Base-by-base conservation (phyloP, 64 coral and sea anemone species). In the Trachythela sp. region DNA sequence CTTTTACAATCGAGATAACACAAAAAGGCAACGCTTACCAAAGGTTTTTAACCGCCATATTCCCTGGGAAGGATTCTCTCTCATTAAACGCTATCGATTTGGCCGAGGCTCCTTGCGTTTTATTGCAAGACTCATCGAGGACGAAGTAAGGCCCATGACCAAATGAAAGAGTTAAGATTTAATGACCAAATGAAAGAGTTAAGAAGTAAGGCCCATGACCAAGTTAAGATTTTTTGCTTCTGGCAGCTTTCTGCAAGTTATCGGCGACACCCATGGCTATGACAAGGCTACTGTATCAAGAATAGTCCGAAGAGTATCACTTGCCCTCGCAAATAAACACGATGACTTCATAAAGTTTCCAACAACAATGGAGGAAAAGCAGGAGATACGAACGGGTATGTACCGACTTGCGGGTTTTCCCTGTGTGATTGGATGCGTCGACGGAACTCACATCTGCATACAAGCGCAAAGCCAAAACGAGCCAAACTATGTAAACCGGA, bases 401-500 rank as follows among this genome's bases (percentile, higher is more conserved):
- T 88, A 88, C 30, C 48, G 72, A 75, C 36, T 71, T 24, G 56
- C 40, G 37, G 24, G 87, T 17, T 88, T 88, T 40, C 87, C 87
- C 27, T 42, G 64, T 14, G 87, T 77, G n/a, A 15, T 77, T 71
- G 87, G 87, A 17, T 88, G 87, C 72, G 30, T 89, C 29, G 43
- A 89, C 70, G 37, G 87, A 20, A 89, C 67, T 26, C 87, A 48
- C n/a, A n/a, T n/a, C n/a, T n/a, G n/a, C n/a, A n/a, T n/a, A n/a
- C n/a, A n/a, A n/a, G n/a, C n/a, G n/a, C n/a, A n/a, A n/a, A n/a
- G n/a, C n/a, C n/a, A n/a, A n/a, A n/a, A n/a, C n/a, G n/a, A n/a
- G n/a, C n/a, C n/a, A n/a, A n/a, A n/a, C n/a, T n/a, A n/a, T 89
- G 70, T 89, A 13, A 89, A 89, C 67, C 36, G 87, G 0, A 89